phyloP scores from a whole-genome alignment of 1,140 invertebrate genomes.

The Pentalonia nigronervosa region DNA sequence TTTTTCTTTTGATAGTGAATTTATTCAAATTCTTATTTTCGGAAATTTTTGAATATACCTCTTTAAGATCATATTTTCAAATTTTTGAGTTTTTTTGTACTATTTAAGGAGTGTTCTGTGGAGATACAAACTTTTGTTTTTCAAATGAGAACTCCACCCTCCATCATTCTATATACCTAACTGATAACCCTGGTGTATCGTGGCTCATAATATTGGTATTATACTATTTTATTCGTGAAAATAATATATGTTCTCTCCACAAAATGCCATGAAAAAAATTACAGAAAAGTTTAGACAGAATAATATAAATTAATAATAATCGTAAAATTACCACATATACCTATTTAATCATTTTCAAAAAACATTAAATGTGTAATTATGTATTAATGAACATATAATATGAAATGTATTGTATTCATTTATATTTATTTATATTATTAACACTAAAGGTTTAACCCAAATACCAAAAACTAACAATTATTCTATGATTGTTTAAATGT shows the following conservation, averaged over 20 bases:
- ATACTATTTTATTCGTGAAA: not conserved
- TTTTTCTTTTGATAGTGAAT: no score
- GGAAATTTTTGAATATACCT: no score
- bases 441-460: not conserved
- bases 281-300: not conserved
- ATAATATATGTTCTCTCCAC: not conserved
- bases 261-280: not conserved
- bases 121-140: no score
- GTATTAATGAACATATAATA: no score
- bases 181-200: not conserved
- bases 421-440: not conserved
- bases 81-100: no score
- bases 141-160: no score
- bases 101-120: no score
- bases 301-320: not conserved
- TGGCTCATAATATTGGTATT: not conserved
- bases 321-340: not conserved
- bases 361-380: not conserved
- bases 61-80: no score
- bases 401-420: no score
- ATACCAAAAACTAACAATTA: not conserved
- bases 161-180: not conserved
- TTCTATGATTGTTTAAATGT: not conserved
- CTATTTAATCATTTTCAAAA: not conserved
- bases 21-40: no score